Base-by-base conservation (phyloP, 1,140 invertebrate genomes). In the Brachionus koreanus region DNA sequence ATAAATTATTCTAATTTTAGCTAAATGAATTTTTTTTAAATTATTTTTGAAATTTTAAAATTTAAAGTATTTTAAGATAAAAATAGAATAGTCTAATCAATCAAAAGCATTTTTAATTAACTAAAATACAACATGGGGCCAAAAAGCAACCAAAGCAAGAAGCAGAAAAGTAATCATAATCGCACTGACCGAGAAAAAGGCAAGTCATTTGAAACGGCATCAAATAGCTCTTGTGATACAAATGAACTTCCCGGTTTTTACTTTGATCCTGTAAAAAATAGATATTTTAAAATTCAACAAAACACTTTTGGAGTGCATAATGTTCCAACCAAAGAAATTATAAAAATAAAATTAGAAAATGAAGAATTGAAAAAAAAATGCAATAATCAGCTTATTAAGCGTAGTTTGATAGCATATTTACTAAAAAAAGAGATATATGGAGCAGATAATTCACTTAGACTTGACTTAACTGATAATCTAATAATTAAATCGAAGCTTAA, bases 231-330 rank as follows among this genome's bases (percentile, higher is more conserved):
- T 6, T 5, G 13, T 2, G 65, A 69, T 7, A 39, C 4, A 7
- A 69, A 16, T 13, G 42, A 77, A 37, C 29, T 77, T 9, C 76
- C 76, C 9, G 76, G 76, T 6, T 79, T 79, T 25, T 79, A 79
- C 33, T 79, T 39, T 79, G 76, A 79, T 79, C 76, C 76, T 19
- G 16, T 61, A 4, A 79, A 65, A 65, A 79, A 79, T 12, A 57
- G 29, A 65, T 79, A 79, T 35, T 79, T 79, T 35, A 79, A 61
- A 79, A 65, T 79, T 10, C 76, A 79, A 79, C 16, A 23, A 35
- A 79, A 79, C 23, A 39, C 9, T 74, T 74, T 74, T 25, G 37
- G 69, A 9, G 5, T 74, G 4, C 5, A 74, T 33, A 74, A 35
- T 74, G 69, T 74, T 46, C 19, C 10, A 5, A 74, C 69, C 25